phyloP scores from a whole-genome alignment of 1,140 invertebrate species.

The Pseudomyrmex cubaensis region DNA sequence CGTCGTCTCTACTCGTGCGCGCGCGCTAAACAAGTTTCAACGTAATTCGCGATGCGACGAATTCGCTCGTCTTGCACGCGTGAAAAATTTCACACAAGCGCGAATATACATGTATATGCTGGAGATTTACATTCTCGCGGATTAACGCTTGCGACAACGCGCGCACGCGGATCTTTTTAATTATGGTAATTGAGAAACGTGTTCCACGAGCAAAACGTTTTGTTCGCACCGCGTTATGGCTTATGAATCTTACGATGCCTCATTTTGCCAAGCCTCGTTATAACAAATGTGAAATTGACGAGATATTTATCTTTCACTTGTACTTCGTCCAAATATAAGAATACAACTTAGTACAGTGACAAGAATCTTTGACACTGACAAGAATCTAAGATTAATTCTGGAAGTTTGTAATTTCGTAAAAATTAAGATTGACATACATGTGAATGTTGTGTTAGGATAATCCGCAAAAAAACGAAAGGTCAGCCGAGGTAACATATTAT shows the following conservation, averaged over 20 bases:
- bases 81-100: constrained; percentile 13
- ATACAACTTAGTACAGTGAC: constrained; percentile 9
- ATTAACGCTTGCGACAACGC: constrained; percentile 40
- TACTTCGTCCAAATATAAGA: constrained; percentile 1
- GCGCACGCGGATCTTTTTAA: constrained; percentile 50
- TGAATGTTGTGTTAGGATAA: no score
- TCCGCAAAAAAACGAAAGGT: no score
- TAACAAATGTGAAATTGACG: constrained; percentile 44
- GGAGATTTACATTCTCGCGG: constrained; percentile 42
- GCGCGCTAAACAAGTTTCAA: constrained; percentile 37
- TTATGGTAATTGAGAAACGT: constrained; percentile 55
- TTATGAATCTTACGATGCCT: constrained; percentile 40
- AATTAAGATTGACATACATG: no score
- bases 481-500: no score
- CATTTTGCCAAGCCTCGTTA: constrained; percentile 4
- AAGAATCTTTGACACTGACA: no score
- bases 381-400: no score
- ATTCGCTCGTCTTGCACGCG: not conserved
- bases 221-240: constrained; percentile 30
- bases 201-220: constrained; percentile 35
- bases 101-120: not conserved
- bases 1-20: not conserved
- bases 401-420: no score
- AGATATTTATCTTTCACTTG: constrained; percentile 30
- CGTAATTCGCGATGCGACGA: constrained; percentile 14